Conservation (phyloP, 1,140 invertebrate species). For the Drosophila burlai region DNA sequence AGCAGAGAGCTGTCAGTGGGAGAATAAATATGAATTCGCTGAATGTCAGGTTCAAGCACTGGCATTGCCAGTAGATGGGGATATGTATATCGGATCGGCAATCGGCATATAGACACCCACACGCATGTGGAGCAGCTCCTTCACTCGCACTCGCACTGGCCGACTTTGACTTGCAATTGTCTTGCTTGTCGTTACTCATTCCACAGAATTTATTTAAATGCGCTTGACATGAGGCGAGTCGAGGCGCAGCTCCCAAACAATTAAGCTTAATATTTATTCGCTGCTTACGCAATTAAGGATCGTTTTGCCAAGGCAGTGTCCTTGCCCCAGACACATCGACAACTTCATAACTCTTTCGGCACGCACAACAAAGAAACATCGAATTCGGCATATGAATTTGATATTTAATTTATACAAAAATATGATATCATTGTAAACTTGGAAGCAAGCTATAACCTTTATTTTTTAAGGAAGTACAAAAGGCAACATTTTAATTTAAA, state of each 20-base stretch:
- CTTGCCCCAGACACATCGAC: constrained; percentile 44
- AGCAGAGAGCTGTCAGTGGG: constrained; percentile 55
- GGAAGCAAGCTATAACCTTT: background rate
- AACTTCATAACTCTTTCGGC: constrained; percentile 7
- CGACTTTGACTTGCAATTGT: constrained; percentile 78
- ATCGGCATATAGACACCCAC: constrained; percentile 58
- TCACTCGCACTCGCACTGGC: constrained; percentile 42
- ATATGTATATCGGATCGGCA: constrained; percentile 7
- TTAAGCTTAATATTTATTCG: constrained; percentile 63
- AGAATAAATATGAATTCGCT: constrained; percentile 49
- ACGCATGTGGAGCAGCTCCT: constrained; percentile 49
- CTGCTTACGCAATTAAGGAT: constrained; percentile 70
- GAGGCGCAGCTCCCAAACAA: constrained; percentile 50
- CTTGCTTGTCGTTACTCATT: constrained; percentile 32
- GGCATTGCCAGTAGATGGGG: constrained; percentile 48
- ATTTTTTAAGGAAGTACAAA: background rate
- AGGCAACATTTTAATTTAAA: no score
- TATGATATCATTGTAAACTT: background rate
- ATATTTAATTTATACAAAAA: background rate
- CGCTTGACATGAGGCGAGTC: constrained; percentile 51
- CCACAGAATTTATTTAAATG: constrained; percentile 54
- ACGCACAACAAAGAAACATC: background rate
- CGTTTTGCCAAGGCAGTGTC: constrained; percentile 59
- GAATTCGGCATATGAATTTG: no score
- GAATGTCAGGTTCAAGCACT: constrained; percentile 81